phyloP scores from a whole-genome alignment of 2,797 vertebrate species.

The Sebastes itinus region DNA sequence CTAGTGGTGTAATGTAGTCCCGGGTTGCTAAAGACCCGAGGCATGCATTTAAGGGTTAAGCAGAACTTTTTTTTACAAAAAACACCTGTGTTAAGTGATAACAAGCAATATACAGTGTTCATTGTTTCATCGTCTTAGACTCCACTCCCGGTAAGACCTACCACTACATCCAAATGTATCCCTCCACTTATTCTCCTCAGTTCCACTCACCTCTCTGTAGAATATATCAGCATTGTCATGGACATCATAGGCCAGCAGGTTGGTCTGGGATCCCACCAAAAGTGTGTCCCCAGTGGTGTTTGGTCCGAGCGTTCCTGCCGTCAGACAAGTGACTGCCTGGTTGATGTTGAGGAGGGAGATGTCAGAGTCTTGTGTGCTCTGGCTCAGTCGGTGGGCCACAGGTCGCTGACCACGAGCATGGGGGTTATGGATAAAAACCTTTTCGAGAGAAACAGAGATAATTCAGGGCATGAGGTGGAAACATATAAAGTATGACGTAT shows the following conservation, averaged over 20 bases:
- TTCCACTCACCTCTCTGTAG: conserved; percentile 89
- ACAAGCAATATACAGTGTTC: background rate
- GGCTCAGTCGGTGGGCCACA: conserved; percentile 83
- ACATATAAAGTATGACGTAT: background rate
- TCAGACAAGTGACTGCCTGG: conserved; percentile 92
- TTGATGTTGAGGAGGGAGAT: conserved; percentile 96
- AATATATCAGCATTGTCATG: conserved; percentile 96
- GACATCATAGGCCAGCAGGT: conserved; percentile 95
- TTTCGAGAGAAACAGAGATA: background rate
- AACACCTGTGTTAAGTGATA: background rate
- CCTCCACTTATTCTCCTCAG: no score
- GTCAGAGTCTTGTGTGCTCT: conserved; percentile 90
- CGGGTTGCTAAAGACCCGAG: no score
- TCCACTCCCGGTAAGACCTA: background rate
- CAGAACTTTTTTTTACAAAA: background rate
- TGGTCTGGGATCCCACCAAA: conserved; percentile 94
- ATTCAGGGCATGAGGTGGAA: background rate
- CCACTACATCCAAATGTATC: background rate
- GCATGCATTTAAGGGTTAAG: background rate
- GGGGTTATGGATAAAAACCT: conserved; percentile 99
- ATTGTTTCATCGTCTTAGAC: background rate
- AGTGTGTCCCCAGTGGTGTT: conserved; percentile 87
- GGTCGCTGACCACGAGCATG: conserved; percentile 86
- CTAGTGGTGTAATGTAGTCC: background rate
- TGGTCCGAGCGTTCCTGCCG: conserved; percentile 87